Evolutionary conservation across 1,140 invertebrate species (phyloP).

Genomic region (Bombus affinis): DNA sequence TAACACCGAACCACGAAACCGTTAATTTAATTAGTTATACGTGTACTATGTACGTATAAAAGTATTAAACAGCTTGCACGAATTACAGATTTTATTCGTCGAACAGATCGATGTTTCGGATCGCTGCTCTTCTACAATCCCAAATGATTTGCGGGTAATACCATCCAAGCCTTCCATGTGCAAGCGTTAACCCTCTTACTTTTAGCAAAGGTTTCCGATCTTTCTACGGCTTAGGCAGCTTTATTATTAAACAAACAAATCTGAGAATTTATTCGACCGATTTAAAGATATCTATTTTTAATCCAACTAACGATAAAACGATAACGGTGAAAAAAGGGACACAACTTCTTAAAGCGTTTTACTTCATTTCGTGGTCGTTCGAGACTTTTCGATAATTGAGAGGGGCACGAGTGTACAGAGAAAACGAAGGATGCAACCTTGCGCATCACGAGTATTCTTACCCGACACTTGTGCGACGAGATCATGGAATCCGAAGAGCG

Average conservation of each 20-base stretch:
- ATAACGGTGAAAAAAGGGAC: not conserved
- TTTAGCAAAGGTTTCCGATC: not conserved
- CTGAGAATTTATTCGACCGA: too few species aligned
- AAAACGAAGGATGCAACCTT: not conserved
- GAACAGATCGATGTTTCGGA: too few species aligned
- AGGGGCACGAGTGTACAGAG: not conserved
- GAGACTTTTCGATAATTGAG: too few species aligned
- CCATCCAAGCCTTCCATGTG: not conserved
- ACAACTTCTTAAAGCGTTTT: too few species aligned
- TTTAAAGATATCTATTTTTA: too few species aligned
- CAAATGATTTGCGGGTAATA: not conserved
- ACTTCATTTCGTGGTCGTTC: not conserved
- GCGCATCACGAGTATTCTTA: slow-evolving; percentile 30
- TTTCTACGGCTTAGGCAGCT: not conserved
- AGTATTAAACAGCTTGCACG: too few species aligned
- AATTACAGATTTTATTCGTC: too few species aligned
- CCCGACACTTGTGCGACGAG: not conserved
- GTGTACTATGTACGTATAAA: too few species aligned
- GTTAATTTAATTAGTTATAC: too few species aligned
- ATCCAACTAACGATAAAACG: too few species aligned
- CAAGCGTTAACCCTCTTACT: not conserved
- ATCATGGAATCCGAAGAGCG: not conserved
- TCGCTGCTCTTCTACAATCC: not conserved
- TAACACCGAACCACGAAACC: too few species aligned
- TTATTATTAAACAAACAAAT: not conserved